Evolutionary conservation across 2,797 vertebrate species (phyloP).

Genomic region (Monodelphis domestica): DNA sequence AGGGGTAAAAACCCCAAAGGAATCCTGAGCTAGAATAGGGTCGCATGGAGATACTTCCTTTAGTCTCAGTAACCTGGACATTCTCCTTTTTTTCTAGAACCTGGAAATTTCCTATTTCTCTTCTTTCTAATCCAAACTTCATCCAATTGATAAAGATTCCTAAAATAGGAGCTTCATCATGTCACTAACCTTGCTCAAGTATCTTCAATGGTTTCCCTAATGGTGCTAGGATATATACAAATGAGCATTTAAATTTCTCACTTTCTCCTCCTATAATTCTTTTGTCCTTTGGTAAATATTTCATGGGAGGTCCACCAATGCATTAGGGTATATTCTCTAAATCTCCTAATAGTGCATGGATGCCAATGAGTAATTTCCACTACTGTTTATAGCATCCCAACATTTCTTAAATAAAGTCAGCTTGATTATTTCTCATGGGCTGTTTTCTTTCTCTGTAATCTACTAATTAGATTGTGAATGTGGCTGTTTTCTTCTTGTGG

Average conservation of each 20-base stretch:
- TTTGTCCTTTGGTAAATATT: background rate
- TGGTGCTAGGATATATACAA: no score
- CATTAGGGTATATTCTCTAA: background rate
- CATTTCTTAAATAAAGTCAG: background rate
- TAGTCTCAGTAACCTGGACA: no score
- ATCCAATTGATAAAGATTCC: no score
- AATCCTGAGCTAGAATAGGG: background rate
- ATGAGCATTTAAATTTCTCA: no score
- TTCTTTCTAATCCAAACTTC: no score
- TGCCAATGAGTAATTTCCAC: background rate
- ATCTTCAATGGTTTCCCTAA: no score
- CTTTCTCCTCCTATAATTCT: no score
- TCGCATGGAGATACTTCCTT: background rate
- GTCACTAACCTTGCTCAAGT: no score
- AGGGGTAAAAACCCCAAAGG: background rate
- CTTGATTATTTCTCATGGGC: background rate
- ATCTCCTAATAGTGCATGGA: background rate
- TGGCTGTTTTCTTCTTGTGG: background rate
- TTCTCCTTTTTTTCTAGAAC: no score
- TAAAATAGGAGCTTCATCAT: no score
- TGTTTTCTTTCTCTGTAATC: background rate
- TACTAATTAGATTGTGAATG: background rate
- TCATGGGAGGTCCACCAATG: background rate
- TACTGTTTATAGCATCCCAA: background rate
- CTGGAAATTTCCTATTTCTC: no score